These are phyloP conservation scores for Ascidia mentula DNA, from an alignment of 23 tunicate species.

Conservation along the genomic window DNA sequence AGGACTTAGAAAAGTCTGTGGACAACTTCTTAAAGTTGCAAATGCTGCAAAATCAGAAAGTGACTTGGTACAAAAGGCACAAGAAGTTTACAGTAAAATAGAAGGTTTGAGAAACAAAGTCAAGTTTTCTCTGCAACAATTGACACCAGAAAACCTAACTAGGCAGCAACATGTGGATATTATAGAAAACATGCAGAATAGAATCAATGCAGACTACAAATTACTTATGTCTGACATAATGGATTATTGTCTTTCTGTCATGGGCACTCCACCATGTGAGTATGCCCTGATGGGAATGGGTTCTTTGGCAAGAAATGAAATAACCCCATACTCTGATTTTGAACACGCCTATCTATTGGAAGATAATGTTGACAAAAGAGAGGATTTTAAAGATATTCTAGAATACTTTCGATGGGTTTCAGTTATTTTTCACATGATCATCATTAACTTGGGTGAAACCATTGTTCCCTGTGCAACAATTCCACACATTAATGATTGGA, in stretches of 20 bases:
- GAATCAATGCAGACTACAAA: constrained; percentile 16
- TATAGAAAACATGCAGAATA: background rate
- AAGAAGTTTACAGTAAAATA: background rate
- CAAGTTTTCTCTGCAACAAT: background rate
- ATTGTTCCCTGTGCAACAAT: constrained; percentile 17
- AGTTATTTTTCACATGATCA: constrained; percentile 37
- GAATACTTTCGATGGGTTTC: constrained; percentile 71
- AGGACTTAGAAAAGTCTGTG: background rate
- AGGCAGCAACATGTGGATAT: background rate
- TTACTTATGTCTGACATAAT: constrained; percentile 34
- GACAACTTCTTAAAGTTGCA: background rate
- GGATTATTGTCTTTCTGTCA: constrained; percentile 9
- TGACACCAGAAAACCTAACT: background rate
- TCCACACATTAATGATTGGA: constrained; percentile 21
- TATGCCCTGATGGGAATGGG: constrained; percentile 46
- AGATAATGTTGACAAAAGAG: constrained; percentile 24
- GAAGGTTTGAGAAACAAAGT: background rate
- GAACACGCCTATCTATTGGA: constrained; percentile 37
- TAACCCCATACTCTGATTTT: constrained; percentile 50
- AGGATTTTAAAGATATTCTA: constrained; percentile 18
- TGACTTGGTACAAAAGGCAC: background rate
- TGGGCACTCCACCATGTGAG: constrained; percentile 59
- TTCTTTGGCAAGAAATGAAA: constrained; percentile 40
- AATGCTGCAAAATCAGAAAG: background rate
- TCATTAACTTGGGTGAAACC: constrained; percentile 33